phyloP scores from a whole-genome alignment of 2,797 vertebrate species.

The Pseudochirops corinnae region DNA sequence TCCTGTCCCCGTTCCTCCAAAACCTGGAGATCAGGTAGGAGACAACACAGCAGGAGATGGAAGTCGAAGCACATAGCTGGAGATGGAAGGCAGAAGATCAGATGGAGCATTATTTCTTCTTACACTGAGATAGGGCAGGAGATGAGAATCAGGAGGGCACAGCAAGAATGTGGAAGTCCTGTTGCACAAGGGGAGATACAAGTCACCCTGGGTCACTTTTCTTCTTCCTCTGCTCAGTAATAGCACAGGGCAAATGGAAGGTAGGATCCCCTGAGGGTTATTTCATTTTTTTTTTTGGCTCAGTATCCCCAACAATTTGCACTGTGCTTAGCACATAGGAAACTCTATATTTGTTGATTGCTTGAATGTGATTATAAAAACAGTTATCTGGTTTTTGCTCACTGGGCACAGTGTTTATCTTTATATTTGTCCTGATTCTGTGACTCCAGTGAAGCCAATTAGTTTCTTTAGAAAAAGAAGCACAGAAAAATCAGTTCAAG shows the following conservation, averaged over 20 bases:
- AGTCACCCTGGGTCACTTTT: neutral
- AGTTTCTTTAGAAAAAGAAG: neutral
- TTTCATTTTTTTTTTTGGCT: neutral
- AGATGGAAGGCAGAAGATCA: neutral
- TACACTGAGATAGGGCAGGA: neutral
- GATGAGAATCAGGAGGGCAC: neutral
- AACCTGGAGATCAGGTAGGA: neutral
- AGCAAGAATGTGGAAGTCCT: neutral
- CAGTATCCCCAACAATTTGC: neutral
- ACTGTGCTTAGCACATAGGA: neutral
- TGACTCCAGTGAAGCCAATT: constrained; percentile 29
- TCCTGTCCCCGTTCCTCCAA: too few species aligned
- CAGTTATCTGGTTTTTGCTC: neutral
- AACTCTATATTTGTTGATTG: neutral
- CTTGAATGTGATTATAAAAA: neutral
- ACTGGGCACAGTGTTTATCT: constrained; percentile 5
- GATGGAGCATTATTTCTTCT: neutral
- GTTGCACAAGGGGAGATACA: neutral
- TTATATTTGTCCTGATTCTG: constrained; percentile 17
- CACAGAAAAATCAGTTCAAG: constrained; percentile 31
- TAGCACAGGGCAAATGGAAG: neutral
- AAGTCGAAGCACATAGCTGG: neutral
- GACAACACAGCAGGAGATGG: neutral
- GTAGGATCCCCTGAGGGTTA: neutral
- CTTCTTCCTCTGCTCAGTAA: neutral